phyloP scores from a whole-genome alignment of 53 echinoderm and acorn worm species.

The Hippasteria phrygiana region DNA sequence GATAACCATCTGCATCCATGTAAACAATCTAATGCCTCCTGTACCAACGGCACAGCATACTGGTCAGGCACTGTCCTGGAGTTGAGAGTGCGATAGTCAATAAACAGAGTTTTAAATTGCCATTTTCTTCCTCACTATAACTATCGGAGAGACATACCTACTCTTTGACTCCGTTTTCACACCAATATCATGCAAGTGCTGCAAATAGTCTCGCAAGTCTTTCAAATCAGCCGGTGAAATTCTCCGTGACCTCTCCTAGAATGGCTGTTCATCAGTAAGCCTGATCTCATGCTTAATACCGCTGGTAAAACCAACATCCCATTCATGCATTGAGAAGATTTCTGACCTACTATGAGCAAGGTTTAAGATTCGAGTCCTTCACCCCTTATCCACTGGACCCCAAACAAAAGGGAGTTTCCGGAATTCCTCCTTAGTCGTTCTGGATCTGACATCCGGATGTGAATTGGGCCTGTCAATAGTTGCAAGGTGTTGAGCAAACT shows the following conservation, averaged over 20 bases:
- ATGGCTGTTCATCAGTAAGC: constrained; percentile 64
- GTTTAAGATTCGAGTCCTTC: constrained; percentile 40
- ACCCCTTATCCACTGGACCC: constrained; percentile 61
- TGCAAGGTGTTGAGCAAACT: neutral
- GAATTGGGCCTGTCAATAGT: too few relatives aligned
- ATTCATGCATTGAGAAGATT: constrained; percentile 73
- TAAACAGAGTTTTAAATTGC: constrained; percentile 41
- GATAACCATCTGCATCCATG: constrained; percentile 56
- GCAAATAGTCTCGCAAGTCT: constrained; percentile 66
- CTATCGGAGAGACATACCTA: constrained; percentile 48
- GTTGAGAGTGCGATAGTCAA: constrained; percentile 60
- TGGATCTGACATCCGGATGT: neutral
- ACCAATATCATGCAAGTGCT: constrained; percentile 48
- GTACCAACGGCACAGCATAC: constrained; percentile 56
- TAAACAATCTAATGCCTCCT: constrained; percentile 59
- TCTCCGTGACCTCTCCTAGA: constrained; percentile 69
- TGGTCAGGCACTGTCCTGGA: constrained; percentile 55
- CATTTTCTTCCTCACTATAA: constrained; percentile 61
- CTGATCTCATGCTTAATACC: constrained; percentile 60
- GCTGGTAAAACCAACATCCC: constrained; percentile 58
- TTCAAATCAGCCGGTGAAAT: constrained; percentile 61
- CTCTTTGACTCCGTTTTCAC: constrained; percentile 55
- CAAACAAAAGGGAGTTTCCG: constrained; percentile 62
- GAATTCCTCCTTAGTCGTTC: constrained; percentile 3
- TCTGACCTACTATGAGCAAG: constrained; percentile 7